Evolutionary conservation across 2,888 invertebrate genomes (phyloP), one percentile per base, ranked within the genome.

Genomic region (Hemithea aestivaria): DNA sequence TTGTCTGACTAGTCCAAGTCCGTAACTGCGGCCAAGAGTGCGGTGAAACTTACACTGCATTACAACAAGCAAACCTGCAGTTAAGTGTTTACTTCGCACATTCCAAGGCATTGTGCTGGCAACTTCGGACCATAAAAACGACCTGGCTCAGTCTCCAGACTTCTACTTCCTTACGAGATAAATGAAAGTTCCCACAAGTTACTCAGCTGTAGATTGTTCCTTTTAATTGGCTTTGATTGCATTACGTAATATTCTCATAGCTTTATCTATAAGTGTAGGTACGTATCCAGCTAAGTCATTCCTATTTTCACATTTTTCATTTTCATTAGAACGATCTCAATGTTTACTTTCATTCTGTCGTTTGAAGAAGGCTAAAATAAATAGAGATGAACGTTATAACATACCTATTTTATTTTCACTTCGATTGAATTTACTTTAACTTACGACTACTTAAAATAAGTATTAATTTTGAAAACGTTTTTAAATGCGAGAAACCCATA

Each of bases 31-130:
- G 75, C 57, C 69, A 66, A 73, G 72, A 63, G 62, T 64, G 65
- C 58, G 66, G 66, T 45, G 53, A 71, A 84, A 85, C 79, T 84
- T 80, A 62, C 61, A 68, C 74, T 72, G 73, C 80, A 76, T 77
- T 78, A 81, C 78, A 71, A 74, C 70, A 74, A 77, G 74, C 69
- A 70, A 80, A 80, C 76, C 77, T 79, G 80, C 76, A 83, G 75
- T 81, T 78, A 80, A 82, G 80, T 82, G 82, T 83, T 83, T 79
- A 78, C 73, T 79, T 75, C 73, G 75, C 79, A 79, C 80, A 75
- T 79, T 79, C 67, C 72, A 68, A 78, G 78, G 69, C 71, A 67
- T 67, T 72, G 69, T 71, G 63, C 62, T 39, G 51, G 53, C 55
- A 73, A 78, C 68, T 72, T 71, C 66, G 37, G 61, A 57, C 64